Base-by-base conservation (phyloP, 2,113 vertebrate genomes). In the Syngnathoides biaculeatus region DNA sequence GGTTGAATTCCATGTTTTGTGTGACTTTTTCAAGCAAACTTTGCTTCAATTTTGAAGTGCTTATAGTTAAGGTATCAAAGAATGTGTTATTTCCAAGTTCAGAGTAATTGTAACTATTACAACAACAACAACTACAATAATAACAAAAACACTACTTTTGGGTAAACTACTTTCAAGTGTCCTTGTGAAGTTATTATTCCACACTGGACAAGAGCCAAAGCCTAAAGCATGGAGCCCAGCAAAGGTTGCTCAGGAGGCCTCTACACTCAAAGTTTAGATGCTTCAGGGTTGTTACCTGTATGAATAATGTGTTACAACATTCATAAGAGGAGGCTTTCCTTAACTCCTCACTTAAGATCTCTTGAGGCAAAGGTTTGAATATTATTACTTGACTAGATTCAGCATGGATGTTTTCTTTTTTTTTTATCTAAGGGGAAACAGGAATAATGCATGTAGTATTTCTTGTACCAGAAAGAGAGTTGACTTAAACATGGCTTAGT, bases 381-480 rank as follows among this genome's bases (percentile, higher is more conserved):
- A 68, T 79, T 5, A 60, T 68, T 24, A 57, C 61, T 81, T 55
- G 53, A 62, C 58, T 38, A 48, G 62, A 62, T 48, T 71, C 20
- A 20, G 17, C 30, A 53, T 24, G 58, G 20, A 59, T 67, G 52
- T 30, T 71, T 65, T 62, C n/a, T n/a, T 43, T 65, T 56, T 47
- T 61, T 52, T 79, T 77, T 68, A 62, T 72, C 74, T 75, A 67
- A 52, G 62, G 80, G 64, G 69, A 60, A 59, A 38, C 75, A 77
- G 67, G 79, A 84, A 75, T 73, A 74, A 81, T 73, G 56, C 64
- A 77, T 82, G 58, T 64, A 50, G 47, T 57, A 69, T 69, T 78
- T 38, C 57, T 76, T 63, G 38, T 75, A 74, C 67, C 48, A 65
- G 68, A 11, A 47, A 58, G 39, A 42, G 43, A 70, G 48, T 65